Conservation (phyloP, 2,113 vertebrate species). For the Corythornis cristatus region DNA sequence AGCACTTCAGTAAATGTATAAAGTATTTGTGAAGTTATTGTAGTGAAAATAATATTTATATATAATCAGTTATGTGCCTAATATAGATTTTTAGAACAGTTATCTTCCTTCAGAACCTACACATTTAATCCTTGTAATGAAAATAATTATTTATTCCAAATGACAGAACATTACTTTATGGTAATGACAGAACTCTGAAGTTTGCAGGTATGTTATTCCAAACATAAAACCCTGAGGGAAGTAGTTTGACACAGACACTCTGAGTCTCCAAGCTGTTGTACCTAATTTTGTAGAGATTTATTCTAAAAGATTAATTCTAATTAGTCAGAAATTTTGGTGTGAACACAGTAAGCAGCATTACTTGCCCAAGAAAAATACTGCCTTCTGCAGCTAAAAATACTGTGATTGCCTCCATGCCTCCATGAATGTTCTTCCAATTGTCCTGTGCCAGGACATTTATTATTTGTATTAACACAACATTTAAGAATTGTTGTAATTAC, state of each 20-base stretch:
- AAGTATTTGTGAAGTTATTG: neutral
- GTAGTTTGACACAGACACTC: neutral
- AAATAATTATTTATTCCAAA: neutral
- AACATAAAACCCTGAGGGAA: neutral
- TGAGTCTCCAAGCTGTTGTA: neutral
- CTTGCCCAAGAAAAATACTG: neutral
- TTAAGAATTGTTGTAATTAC: slow-evolving; percentile 4
- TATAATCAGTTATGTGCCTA: neutral
- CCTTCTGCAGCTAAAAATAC: neutral
- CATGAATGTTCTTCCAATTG: neutral
- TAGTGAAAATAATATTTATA: neutral
- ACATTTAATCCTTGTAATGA: neutral
- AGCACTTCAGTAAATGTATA: neutral
- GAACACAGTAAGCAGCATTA: neutral
- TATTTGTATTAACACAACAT: neutral
- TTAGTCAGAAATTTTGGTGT: neutral
- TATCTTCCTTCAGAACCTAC: neutral
- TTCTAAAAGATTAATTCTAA: neutral
- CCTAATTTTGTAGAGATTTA: neutral
- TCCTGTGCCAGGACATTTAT: neutral
- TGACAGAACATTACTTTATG: no score
- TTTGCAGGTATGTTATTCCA: neutral
- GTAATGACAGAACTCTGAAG: neutral
- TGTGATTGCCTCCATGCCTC: neutral
- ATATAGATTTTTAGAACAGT: neutral